phyloP scores from a whole-genome alignment of 2,797 vertebrate species.

The Rhadinocentrus ornatus region DNA sequence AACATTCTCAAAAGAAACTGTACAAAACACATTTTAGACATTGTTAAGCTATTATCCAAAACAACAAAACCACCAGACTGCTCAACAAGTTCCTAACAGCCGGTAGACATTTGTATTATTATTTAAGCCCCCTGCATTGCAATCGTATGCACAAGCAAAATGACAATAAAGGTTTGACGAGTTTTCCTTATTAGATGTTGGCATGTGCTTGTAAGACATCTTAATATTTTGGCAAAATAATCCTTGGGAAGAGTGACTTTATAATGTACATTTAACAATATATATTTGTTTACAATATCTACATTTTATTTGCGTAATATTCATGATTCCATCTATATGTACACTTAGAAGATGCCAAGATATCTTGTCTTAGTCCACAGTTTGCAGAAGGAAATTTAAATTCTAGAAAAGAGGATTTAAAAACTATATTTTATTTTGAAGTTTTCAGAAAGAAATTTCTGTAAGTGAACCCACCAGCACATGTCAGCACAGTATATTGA shows the following conservation, averaged over 20 bases:
- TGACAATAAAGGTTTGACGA: no score
- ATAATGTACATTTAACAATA: not conserved
- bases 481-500: not conserved
- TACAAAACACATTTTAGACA: not conserved
- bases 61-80: not conserved
- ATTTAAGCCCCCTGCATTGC: no score
- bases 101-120: not conserved
- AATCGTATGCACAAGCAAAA: no score
- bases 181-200: no score
- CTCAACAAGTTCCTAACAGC: not conserved
- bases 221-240: no score
- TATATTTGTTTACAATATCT: not conserved
- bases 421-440: not conserved
- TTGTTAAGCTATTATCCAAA: not conserved
- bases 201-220: no score
- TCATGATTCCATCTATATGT: not conserved
- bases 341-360: not conserved
- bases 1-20: no score
- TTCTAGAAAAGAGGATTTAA: no score
- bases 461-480: not conserved
- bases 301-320: not conserved
- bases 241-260: no score
- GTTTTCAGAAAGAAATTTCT: not conserved
- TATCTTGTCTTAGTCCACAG: not conserved
- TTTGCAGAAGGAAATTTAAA: not conserved